Evolutionary conservation across 2,888 invertebrate genomes (phyloP), one percentile per base, ranked within the genome.

Genomic region (Agrotis segetum): DNA sequence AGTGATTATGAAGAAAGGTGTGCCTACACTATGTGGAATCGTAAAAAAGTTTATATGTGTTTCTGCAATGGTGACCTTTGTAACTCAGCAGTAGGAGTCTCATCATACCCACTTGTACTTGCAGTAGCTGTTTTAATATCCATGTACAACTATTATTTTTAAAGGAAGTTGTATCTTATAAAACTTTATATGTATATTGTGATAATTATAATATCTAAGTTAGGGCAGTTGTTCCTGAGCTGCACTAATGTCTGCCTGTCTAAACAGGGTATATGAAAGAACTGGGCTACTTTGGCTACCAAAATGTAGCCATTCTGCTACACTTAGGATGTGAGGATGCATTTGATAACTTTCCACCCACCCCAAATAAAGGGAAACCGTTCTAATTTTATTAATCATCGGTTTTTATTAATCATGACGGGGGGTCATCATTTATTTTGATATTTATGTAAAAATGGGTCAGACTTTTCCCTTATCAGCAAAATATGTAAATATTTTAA

Each of bases 51-150:
- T 0, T 98, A 97, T 88, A 98, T 99, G 98, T 99, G 99, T 89
- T 98, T 99, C 90, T 99, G 99, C 88, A 97, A 97, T 85, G 99
- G 99, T 7, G 99, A 99, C 92, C 96, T 99, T 49, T 99, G 99
- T 92, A 99, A 99, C 80, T 88, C 93, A n/a, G 90, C 91, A 0
- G 75, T 77, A 59, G 88, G 72, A 78, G 75, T 85, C 49, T 66
- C 88, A n/a, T 73, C 79, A 52, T 81, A 84, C 52, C 82, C 90
- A 6, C 69, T 88, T 29, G 67, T 86, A 72, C 79, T 92, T 63
- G 60, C 92, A 68, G 56, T 86, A 63, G 77, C 89, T 46, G 21
- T 90, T 66, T 49, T 94, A 64, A 65, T 90, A 65, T 77, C 85
- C 59, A 11, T 90, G 50, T 89, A 82, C 72, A 90, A 90, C 77